Evolutionary conservation across 2,113 vertebrate species (phyloP).

Genomic region (Oreochromis tanganicae): DNA sequence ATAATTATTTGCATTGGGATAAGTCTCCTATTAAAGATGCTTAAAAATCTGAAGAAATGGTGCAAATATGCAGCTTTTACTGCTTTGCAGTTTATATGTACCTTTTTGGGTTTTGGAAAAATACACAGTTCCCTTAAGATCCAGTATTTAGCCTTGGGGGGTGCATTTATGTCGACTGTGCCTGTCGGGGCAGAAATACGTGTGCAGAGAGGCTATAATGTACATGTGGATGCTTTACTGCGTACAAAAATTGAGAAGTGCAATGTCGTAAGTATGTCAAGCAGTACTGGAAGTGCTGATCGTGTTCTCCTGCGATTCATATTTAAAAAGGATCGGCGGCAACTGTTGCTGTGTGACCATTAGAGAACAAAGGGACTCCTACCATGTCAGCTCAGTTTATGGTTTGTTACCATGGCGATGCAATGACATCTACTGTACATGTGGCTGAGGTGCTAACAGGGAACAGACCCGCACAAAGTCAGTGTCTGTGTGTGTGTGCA

Average conservation of each 20-base stretch:
- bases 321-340: background rate
- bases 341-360: background rate
- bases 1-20: background rate
- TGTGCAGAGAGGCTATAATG: background rate
- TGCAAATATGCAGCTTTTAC: background rate
- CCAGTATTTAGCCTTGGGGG: background rate
- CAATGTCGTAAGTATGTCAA: background rate
- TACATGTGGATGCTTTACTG: background rate
- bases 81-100: background rate
- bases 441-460: slow-evolving; percentile 18
- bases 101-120: background rate
- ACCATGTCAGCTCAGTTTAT: background rate
- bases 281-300: background rate
- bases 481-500: background rate
- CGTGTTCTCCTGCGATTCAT: background rate
- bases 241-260: background rate
- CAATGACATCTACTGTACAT: slow-evolving; percentile 31
- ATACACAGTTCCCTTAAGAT: background rate
- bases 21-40: background rate
- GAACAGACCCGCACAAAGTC: background rate
- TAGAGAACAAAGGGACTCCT: background rate
- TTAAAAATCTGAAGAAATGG: background rate
- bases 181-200: background rate
- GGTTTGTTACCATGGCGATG: slow-evolving; percentile 18
- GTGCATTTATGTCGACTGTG: background rate